A percentile compares a stretch with the other conserved stretches of the same genome.
phyloP scores from a whole-genome alignment of 2,888 invertebrate genomes.

The Lamellibrachia columna region DNA sequence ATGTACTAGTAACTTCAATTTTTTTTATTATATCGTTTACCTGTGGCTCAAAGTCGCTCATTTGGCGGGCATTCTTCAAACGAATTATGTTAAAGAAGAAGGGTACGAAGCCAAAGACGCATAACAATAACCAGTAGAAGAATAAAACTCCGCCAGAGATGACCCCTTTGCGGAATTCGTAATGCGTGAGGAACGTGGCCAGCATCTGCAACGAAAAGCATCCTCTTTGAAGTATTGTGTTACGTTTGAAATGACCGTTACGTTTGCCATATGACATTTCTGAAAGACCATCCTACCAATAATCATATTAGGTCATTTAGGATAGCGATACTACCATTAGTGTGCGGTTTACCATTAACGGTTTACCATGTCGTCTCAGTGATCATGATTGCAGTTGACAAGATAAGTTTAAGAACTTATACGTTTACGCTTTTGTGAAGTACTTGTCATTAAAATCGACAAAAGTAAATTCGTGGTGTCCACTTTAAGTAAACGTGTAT shows the following conservation, averaged over 20 bases:
- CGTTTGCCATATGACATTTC: not conserved
- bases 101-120: conserved; percentile 30
- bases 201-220: conserved; percentile 31
- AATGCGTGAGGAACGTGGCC: conserved; percentile 35
- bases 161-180: conserved; percentile 33
- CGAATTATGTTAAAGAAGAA: conserved; percentile 22
- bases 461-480: no score
- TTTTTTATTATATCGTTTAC: not conserved
- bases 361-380: no score
- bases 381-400: no score
- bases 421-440: no score
- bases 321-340: no score
- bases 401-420: no score
- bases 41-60: not conserved
- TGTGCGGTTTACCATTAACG: no score
- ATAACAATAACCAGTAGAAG: conserved; percentile 39
- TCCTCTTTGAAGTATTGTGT: no score
- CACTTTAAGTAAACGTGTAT: not conserved
- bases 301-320: no score
- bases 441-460: no score
- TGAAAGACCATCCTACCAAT: not conserved
- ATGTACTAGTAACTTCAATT: not conserved
- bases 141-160: conserved; percentile 38
- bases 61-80: not conserved
- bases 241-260: not conserved